Percentiles rank a stretch among this genome's conserved stretches.
phyloP scores from a whole-genome alignment of 2,797 vertebrate genomes.

The Diceros bicornis region DNA sequence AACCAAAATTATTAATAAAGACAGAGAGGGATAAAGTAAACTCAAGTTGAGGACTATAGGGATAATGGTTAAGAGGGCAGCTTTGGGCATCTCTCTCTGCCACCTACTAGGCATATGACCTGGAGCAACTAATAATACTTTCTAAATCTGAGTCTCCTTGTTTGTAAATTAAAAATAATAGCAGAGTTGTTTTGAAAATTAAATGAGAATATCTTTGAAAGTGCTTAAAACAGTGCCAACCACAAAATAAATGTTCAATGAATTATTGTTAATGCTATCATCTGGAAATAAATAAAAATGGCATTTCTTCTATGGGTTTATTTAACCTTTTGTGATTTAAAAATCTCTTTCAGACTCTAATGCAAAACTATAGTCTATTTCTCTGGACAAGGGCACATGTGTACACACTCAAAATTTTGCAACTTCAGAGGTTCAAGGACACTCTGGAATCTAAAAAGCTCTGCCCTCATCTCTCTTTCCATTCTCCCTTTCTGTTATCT shows the following conservation, averaged over 20 bases:
- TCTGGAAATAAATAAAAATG: constrained; percentile 30
- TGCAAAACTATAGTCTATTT: background rate
- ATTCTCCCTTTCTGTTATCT: background rate
- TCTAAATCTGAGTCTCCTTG: background rate
- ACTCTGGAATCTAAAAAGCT: background rate
- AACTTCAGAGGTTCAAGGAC: background rate
- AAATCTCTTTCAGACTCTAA: background rate
- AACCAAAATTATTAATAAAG: constrained; percentile 62
- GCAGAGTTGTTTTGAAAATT: constrained; percentile 44
- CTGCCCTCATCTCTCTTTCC: background rate
- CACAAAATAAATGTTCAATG: constrained; percentile 45
- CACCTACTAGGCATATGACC: background rate
- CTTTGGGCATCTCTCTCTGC: background rate
- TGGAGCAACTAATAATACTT: background rate
- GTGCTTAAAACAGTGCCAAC: background rate
- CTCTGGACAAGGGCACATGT: background rate
- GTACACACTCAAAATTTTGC: background rate
- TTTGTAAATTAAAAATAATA: constrained; percentile 9
- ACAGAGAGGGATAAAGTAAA: background rate
- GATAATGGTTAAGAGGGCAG: background rate
- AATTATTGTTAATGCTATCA: background rate
- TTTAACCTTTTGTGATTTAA: constrained; percentile 35
- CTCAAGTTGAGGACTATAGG: background rate
- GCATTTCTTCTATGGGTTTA: background rate
- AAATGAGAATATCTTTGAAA: background rate